Base-by-base conservation (phyloP, 2,113 vertebrate genomes). In the Oryzias melastigma region DNA sequence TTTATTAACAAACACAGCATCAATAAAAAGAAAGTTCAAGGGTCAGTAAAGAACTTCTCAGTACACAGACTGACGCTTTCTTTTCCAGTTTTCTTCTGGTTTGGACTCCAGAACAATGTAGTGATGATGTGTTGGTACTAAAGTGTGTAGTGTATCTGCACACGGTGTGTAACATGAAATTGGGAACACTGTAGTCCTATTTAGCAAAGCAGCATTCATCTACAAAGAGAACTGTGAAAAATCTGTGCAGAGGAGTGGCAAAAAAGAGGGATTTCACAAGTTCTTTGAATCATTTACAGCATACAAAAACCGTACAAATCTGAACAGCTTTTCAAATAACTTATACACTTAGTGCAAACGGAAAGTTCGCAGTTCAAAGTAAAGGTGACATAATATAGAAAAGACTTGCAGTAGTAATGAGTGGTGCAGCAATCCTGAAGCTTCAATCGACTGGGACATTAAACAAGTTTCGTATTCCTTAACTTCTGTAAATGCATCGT, bases 1-100 rank as follows among this genome's bases (percentile, higher is more conserved):
- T 90, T 91, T 90, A 92, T 91, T 92, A 87, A 91, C 88, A 91
- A 80, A 81, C 82, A 85, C 80, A 71, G 68, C 80, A 72, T 42
- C 68, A 59, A 60, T 83, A 82, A 70, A 88, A 88, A 90, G 82
- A 88, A 88, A 65, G 74, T 78, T 67, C 58, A 58, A 78, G 63
- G 79, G 51, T 85, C 42, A 53, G 54, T 85, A 65, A 73, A 82
- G 71, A 81, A 82, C 64, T 19, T 50, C 58, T 63, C 51, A 65
- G 44, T 52, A 40, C 52, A 51, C 56, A 69, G 29, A 75, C 44
- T 18, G 45, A 35, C 42, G 70, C 50, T 43, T 35, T 72, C 29
- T 24, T 47, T 49, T 58, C 41, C 41, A 49, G 50, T 52, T 61
- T 41, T 42, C 6, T 4, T 63, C 68, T 60, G 35, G 2, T 58